These are phyloP conservation scores for Etheostoma perlongum DNA, from an alignment of 2,797 vertebrate genomes.

Conservation along the genomic window DNA sequence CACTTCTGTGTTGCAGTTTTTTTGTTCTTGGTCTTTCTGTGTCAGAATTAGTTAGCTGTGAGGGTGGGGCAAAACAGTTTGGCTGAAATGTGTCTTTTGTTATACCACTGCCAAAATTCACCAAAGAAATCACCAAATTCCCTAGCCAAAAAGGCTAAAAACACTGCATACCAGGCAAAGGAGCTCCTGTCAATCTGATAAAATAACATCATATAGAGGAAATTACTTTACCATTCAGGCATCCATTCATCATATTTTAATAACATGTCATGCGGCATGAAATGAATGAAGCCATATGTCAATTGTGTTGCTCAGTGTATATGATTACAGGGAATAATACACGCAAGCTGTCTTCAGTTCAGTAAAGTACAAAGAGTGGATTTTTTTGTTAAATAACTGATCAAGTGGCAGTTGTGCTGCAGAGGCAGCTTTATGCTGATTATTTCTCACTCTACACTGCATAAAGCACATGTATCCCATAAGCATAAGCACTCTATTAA, in stretches of 20 bases:
- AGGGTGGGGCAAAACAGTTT: background rate
- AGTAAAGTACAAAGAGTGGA: background rate
- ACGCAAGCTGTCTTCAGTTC: background rate
- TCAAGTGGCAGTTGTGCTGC: background rate
- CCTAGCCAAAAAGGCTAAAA: background rate
- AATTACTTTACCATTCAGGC: slow-evolving; percentile 11
- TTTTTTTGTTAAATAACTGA: background rate
- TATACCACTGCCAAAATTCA: background rate
- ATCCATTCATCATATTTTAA: slow-evolving; percentile 44
- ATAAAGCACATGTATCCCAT: background rate
- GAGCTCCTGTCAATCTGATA: slow-evolving; percentile 12
- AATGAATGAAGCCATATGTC: background rate
- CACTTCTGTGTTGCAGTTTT: background rate
- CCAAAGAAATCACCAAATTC: background rate
- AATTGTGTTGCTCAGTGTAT: background rate
- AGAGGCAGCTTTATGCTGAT: background rate
- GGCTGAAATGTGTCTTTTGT: background rate
- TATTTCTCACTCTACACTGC: background rate
- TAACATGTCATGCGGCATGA: slow-evolving; percentile 13
- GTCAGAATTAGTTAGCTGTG: background rate
- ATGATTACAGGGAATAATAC: slow-evolving; percentile 13
- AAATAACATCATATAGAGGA: background rate
- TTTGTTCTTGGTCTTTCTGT: background rate
- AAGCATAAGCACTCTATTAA: slow-evolving; percentile 11
- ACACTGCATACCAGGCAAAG: slow-evolving; percentile 3